Evolutionary conservation across 64 coral and sea anemone genomes (phyloP), one percentile per base, ranked within the genome.

Genomic region (Stylophora pistillata): DNA sequence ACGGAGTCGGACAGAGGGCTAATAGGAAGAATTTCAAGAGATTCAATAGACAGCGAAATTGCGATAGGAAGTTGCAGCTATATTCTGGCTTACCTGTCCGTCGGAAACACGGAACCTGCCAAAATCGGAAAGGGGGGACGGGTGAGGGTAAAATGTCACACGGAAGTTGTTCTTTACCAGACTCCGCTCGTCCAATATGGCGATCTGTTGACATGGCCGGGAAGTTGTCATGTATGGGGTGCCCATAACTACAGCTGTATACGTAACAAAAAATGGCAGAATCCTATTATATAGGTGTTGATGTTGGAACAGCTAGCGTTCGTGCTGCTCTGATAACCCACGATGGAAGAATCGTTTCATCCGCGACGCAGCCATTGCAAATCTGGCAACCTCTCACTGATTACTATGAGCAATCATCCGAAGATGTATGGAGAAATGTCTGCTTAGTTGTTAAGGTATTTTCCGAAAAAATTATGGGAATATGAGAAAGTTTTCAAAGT

Each of bases 261-360:
- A 68, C 64, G 2, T 2, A 26, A 1, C 21, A 53, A 41, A 47
- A n/a, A 69, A 84, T 84, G 80, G 60, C 6, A 27, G 76, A 82
- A 15, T 74, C 66, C 21, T 93, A 81, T 90, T 96, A 90, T 73
- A 80, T 96, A 60, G 95, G 95, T 70, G 95, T 93, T 58, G 95
- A 96, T 90, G 95, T 96, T 16, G 95, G 95, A 23, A 96, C 91
- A 4, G 63, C 55, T 27, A 96, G 95, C 33, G 95, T 96, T 26
- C 88, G 95, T 10, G 95, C 95, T n/a, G 91, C 81, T 11, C 84
- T 96, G 29, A 82, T 96, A 3, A 78, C 91, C n/a, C 26, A 74
- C n/a, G 82, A 96, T 68, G 95, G 95, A 58, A 76, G 47, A 13
- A 34, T 96, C 31, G 64, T 90, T 32, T 71, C 72, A 20, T 82